phyloP scores from a whole-genome alignment of 2,113 vertebrate genomes.

The Riparia riparia region DNA sequence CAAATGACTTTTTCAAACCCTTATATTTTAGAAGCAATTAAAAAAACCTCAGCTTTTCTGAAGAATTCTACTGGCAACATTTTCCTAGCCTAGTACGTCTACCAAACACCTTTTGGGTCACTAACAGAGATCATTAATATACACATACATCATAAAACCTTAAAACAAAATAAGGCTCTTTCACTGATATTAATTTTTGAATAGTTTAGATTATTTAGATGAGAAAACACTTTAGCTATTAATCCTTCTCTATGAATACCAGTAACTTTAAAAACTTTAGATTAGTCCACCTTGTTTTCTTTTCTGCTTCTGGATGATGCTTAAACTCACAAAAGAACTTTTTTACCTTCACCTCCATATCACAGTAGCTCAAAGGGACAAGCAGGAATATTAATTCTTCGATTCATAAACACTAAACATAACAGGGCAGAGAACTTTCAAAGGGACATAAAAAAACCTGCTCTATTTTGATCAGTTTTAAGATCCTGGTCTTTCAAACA shows the following conservation, averaged over 20 bases:
- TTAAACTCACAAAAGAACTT: neutral
- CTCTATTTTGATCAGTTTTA: neutral
- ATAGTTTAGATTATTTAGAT: neutral
- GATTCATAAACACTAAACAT: neutral
- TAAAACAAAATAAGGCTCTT: neutral
- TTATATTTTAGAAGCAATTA: neutral
- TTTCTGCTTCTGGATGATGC: neutral
- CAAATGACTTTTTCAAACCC: neutral
- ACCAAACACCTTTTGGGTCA: neutral
- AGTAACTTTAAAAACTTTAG: neutral
- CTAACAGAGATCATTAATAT: neutral
- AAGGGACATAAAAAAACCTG: neutral
- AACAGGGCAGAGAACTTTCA: neutral
- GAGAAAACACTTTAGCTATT: neutral
- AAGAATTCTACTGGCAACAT: neutral
- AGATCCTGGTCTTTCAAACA: neutral
- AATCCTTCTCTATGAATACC: neutral
- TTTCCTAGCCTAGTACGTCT: neutral
- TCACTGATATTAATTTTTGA: neutral
- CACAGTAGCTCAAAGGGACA: neutral
- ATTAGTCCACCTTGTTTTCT: accelerated
- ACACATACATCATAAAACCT: neutral
- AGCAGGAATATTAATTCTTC: neutral
- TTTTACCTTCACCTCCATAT: neutral
- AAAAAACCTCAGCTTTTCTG: neutral